Percentiles rank a stretch among this genome's conserved stretches.
phyloP scores from a whole-genome alignment of 2,113 vertebrate genomes.

The Crotalus helleri region DNA sequence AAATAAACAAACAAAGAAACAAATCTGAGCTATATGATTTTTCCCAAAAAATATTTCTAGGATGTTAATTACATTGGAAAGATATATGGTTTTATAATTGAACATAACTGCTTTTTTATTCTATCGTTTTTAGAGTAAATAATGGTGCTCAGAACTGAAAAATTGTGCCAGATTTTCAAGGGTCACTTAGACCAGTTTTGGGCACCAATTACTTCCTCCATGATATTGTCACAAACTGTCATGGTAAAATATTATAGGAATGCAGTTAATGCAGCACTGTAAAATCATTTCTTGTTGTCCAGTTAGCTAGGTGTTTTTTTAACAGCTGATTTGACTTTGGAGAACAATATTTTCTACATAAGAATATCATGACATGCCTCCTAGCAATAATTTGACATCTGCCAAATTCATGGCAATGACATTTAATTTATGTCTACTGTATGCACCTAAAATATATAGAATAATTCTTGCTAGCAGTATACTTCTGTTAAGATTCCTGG shows the following conservation, averaged over 20 bases:
- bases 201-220: neutral
- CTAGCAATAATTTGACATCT: constrained; percentile 30
- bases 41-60: neutral
- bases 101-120: neutral
- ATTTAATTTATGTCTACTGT: neutral
- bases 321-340: constrained; percentile 4
- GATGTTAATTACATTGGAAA: neutral
- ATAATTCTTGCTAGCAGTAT: constrained; percentile 8
- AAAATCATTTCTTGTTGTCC: constrained; percentile 7
- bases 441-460: constrained; percentile 3
- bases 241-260: neutral
- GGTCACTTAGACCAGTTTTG: neutral
- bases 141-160: neutral
- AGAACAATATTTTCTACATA: constrained; percentile 18
- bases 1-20: neutral
- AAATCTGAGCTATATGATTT: neutral
- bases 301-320: neutral
- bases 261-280: neutral
- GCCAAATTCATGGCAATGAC: constrained; percentile 17
- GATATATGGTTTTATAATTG: neutral
- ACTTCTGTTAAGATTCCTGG: neutral
- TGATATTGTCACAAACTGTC: neutral
- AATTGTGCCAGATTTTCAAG: neutral
- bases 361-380: constrained; percentile 27
- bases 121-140: neutral